These are phyloP conservation scores for Steromphala cineraria DNA, from an alignment of 2,888 invertebrate genomes.

Conservation along the genomic window DNA sequence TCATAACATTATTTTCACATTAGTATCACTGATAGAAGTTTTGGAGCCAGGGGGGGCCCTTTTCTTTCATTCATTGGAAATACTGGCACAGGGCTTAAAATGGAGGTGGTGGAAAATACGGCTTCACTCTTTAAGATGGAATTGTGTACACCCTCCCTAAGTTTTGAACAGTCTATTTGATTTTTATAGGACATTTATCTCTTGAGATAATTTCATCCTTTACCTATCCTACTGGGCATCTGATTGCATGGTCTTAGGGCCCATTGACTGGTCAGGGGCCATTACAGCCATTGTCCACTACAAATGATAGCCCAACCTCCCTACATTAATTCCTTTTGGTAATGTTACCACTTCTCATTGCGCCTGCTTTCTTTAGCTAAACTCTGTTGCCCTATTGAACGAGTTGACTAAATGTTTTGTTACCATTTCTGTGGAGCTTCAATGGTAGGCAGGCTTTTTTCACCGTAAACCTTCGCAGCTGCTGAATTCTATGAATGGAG, in stretches of 20 bases:
- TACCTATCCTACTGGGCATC: constrained; percentile 3
- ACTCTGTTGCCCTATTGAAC: constrained; percentile 30
- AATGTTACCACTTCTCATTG: background rate
- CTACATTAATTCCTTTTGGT: constrained; percentile 12
- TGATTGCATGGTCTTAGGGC: background rate
- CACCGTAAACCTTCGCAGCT: constrained; percentile 10
- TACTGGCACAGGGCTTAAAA: background rate
- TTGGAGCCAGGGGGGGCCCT: background rate
- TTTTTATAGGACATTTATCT: constrained; percentile 18
- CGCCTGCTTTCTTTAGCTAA: background rate
- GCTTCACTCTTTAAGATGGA: background rate
- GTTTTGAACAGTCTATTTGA: background rate
- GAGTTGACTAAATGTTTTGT: constrained; percentile 37
- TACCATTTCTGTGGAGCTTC: constrained; percentile 21
- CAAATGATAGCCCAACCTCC: constrained; percentile 18
- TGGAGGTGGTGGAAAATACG: background rate
- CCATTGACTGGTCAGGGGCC: constrained; percentile 22
- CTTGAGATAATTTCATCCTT: constrained; percentile 18
- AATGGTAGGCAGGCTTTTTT: constrained; percentile 13
- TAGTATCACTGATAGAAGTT: constrained; percentile 14
- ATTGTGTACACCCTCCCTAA: background rate
- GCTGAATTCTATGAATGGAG: constrained; percentile 21
- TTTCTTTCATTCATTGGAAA: constrained; percentile 4
- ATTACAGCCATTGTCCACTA: background rate
- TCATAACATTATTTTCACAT: constrained; percentile 36